Percentiles rank a stretch among this genome's conserved stretches.
Evolutionary conservation across 2,113 vertebrate species (phyloP).

Genomic region (Pelvicachromis taeniatus): DNA sequence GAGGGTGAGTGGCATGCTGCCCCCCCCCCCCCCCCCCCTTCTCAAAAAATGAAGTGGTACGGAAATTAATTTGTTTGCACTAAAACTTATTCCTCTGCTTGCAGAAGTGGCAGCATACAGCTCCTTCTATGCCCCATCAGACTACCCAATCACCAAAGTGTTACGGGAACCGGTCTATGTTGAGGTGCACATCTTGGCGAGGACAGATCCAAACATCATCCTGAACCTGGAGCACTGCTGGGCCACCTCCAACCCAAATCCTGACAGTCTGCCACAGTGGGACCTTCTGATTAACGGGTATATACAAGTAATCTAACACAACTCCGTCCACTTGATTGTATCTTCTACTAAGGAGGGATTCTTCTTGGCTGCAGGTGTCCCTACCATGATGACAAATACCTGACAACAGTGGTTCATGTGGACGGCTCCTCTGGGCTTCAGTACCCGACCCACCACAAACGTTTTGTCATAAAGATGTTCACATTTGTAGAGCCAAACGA

Average conservation of each 20-base stretch:
- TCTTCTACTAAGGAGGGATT: background rate
- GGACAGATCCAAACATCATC: constrained; percentile 58
- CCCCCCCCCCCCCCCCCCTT: too few relatives aligned
- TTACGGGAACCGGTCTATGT: constrained; percentile 60
- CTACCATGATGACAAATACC: constrained; percentile 62
- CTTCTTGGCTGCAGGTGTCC: constrained; percentile 59
- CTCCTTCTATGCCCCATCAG: constrained; percentile 57
- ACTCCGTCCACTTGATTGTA: background rate
- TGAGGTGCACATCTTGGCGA: constrained; percentile 58
- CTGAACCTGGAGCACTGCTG: constrained; percentile 71
- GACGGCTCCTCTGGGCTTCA: constrained; percentile 43
- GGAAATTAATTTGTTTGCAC: background rate
- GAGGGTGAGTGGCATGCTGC: constrained; percentile 9
- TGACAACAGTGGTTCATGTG: constrained; percentile 56
- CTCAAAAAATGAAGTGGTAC: background rate
- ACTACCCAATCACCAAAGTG: constrained; percentile 68
- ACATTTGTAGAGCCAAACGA: constrained; percentile 48
- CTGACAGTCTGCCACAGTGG: constrained; percentile 64
- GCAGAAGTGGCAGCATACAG: constrained; percentile 54
- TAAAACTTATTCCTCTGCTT: background rate
- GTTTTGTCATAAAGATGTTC: constrained; percentile 71
- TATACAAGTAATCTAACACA: background rate
- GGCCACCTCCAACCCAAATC: constrained; percentile 51
- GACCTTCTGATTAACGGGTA: constrained; percentile 69
- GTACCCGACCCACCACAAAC: constrained; percentile 66